Percentiles rank a stretch among this genome's conserved stretches.
phyloP scores from a whole-genome alignment of 2,888 invertebrate species.

The Amphipyra berbera region DNA sequence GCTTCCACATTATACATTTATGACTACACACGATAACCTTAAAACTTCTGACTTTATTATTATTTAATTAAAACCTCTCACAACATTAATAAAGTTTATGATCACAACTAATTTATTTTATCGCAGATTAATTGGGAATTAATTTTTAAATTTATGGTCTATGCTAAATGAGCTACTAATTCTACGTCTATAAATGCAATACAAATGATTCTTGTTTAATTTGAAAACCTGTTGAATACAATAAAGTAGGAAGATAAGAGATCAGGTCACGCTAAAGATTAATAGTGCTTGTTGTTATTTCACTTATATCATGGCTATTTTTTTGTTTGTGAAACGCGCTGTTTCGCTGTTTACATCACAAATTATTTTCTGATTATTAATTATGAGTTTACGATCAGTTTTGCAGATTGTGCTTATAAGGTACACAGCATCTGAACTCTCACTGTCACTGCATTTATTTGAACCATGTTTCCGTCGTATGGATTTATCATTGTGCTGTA shows the following conservation, averaged over 20 bases:
- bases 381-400: too few species aligned
- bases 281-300: conserved; percentile 29
- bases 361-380: too few species aligned
- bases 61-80: conserved; percentile 53
- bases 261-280: conserved; percentile 40
- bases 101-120: conserved; percentile 58
- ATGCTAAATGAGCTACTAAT: conserved; percentile 50
- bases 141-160: conserved; percentile 56
- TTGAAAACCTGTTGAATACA: conserved; percentile 40
- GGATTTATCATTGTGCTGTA: neutral
- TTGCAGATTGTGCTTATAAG: too few species aligned
- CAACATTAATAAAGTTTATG: conserved; percentile 54
- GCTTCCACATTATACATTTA: conserved; percentile 51
- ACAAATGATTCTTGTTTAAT: conserved; percentile 26
- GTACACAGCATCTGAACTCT: too few species aligned
- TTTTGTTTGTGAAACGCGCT: conserved; percentile 18
- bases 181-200: conserved; percentile 38
- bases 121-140: conserved; percentile 59
- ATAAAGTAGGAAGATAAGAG: conserved; percentile 41
- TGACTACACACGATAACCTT: conserved; percentile 54
- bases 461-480: neutral
- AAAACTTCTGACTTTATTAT: conserved; percentile 49
- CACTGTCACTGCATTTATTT: neutral
- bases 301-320: conserved; percentile 30
- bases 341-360: conserved; percentile 7